Base-by-base conservation (phyloP, 2,113 vertebrate genomes). In the Podarcis cretensis region DNA sequence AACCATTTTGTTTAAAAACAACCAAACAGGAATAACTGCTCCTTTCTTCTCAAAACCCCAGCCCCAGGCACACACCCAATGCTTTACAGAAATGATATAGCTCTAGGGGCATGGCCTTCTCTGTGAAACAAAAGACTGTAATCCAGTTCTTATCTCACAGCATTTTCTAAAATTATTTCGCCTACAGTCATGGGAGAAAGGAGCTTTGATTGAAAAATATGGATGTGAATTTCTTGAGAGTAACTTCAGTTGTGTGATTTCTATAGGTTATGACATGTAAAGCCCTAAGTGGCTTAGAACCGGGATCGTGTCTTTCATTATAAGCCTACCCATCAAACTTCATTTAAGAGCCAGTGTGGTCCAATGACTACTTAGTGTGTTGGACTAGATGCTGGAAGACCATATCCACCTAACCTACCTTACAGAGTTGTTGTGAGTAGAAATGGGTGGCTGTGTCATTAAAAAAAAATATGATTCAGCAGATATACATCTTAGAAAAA, bases 1-100 rank as follows among this genome's bases (percentile, higher is more conserved):
- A 91, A 81, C 40, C 43, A 69, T 66, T 75, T 68, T 80, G 40
- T 83, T 87, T 83, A 20, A 63, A 87, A 89, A 84, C 40, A 83
- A 59, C 10, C 12, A 68, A 84, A 63, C 35, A 74, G 9, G 27
- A 80, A 25, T 37, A 78, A 37, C 27, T 54, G 32, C 2, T 69
- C 35, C 21, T 71, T 78, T 89, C 69, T 66, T 32, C 30, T 63
- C 59, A 63, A 63, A 54, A 69, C 69, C 21, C 32, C 54, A 21
- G 32, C 68, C 25, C 48, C 14, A 37, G 59, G 59, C 59, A 63
- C 32, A 35, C 73, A 74, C 23, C 10, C 40, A 54, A 54, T 20
- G 8, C 37, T 48, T 27, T 35, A 54, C 30, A 71, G 68, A 83
- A 35, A 35, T 66, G 20, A 37, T 54, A 9, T 76, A 30, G 43